Percentiles rank a stretch among this genome's conserved stretches.
Evolutionary conservation across 2,888 invertebrate species (phyloP).

Genomic region (Drosophila differens): DNA sequence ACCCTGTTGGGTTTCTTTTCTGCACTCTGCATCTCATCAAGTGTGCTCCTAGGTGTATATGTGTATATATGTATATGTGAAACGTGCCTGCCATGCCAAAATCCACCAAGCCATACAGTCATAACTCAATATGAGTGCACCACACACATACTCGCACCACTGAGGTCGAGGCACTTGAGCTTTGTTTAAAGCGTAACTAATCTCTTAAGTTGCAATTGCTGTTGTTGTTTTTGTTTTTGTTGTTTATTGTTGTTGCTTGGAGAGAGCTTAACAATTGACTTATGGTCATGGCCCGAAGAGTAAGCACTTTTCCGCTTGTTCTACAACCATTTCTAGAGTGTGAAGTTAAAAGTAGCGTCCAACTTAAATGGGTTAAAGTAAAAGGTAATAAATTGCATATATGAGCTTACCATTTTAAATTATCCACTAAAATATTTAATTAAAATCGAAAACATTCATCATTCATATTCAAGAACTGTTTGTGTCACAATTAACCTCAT

Average conservation of each 20-base stretch:
- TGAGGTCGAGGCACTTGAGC: slow-evolving; percentile 39
- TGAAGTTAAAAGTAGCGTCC: background rate
- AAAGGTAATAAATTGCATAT: background rate
- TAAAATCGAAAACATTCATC: background rate
- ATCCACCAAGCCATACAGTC: slow-evolving; percentile 46
- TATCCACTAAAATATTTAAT: background rate
- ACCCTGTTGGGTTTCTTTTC: slow-evolving; percentile 64
- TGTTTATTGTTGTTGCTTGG: slow-evolving; percentile 14
- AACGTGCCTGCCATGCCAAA: slow-evolving; percentile 77
- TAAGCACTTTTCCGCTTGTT: slow-evolving; percentile 23
- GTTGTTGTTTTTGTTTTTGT: background rate
- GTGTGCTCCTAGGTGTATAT: slow-evolving; percentile 23
- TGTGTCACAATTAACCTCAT: background rate
- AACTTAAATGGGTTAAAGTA: background rate
- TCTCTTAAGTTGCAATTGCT: slow-evolving; percentile 45
- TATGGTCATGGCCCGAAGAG: slow-evolving; percentile 17
- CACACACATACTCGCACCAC: slow-evolving; percentile 11
- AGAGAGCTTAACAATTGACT: slow-evolving; percentile 53
- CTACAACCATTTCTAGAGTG: slow-evolving; percentile 19
- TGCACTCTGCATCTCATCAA: slow-evolving; percentile 67
- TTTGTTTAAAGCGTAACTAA: slow-evolving; percentile 48
- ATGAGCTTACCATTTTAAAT: background rate
- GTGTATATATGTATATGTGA: slow-evolving; percentile 39
- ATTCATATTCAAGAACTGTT: slow-evolving; percentile 3
- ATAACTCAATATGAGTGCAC: slow-evolving; percentile 46